Conservation (phyloP, 1,140 invertebrate genomes). For the Bilobella aurantiaca region DNA sequence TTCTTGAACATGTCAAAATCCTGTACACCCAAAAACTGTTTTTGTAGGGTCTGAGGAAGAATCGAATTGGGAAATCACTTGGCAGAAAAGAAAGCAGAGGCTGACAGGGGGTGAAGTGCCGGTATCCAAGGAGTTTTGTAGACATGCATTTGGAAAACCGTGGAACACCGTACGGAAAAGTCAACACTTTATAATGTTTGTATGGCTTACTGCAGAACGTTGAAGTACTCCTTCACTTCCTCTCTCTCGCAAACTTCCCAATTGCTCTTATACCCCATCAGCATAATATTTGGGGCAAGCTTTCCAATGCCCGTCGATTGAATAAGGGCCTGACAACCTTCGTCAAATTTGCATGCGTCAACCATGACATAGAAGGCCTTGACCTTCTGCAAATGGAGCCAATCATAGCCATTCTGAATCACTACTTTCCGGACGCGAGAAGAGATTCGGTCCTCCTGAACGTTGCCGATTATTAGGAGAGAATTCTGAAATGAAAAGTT, state of each 20-base stretch:
- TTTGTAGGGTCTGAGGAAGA: no score
- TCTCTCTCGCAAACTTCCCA: conserved; percentile 63
- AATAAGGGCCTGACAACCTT: conserved; percentile 64
- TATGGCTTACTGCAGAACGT: conserved; percentile 83
- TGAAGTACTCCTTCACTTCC: conserved; percentile 77
- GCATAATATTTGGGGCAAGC: conserved; percentile 79
- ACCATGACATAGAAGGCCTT: conserved; percentile 81
- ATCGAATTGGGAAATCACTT: no score
- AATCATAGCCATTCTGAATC: conserved; percentile 57
- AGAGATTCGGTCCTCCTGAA: conserved; percentile 56
- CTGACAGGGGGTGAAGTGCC: no score
- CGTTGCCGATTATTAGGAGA: conserved; percentile 78
- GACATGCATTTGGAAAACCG: no score
- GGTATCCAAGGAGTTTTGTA: no score
- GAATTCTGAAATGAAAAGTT: conserved; percentile 48
- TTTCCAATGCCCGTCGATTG: conserved; percentile 80
- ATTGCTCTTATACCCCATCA: conserved; percentile 87
- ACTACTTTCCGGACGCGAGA: conserved; percentile 52
- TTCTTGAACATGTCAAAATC: no score
- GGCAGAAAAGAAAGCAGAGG: no score
- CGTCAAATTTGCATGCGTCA: conserved; percentile 63
- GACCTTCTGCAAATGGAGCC: conserved; percentile 62
- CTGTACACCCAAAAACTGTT: no score
- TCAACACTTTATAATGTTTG: not conserved
- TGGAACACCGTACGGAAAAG: no score